Base-by-base conservation (phyloP, 2,113 vertebrate species). In the Catharus minimus region DNA sequence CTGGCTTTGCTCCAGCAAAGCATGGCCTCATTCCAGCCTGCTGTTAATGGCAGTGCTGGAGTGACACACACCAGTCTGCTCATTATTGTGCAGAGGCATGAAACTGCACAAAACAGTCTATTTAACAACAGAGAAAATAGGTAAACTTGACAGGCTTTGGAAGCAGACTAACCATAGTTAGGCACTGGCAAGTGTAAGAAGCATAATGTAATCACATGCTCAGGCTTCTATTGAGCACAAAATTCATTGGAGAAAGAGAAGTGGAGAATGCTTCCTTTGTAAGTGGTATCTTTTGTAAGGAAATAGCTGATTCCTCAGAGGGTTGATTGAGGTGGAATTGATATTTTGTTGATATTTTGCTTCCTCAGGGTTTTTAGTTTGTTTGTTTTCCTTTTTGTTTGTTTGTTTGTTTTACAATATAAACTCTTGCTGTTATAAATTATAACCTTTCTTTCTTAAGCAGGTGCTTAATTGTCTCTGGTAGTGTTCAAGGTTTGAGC, bases 281-380 rank as follows among this genome's bases (percentile, higher is more conserved):
- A 71, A 93, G 58, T 83, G 77, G 39, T 52, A 60, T 84, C 79
- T 75, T 89, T 93, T 89, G 65, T 94, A 90, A 91, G 88, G 82
- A 95, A 85, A 90, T 66, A 88, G 43, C 57, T 94, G 91, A 95
- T 97, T 97, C 96, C 94, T 96, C 82, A 86, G 92, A 92, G 87
- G 71, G 52, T 93, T 89, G 65, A 79, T 96, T 94, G 84, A 96
- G 93, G 77, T 96, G 66, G 82, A 88, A 72, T 67, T 90, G 82
- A 75, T 83, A 84, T 93, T 94, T 96, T 65, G 12, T 68, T 90
- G 86, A 62, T 82, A 82, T 94, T 95, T 96, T 75, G 16, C 82
- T 94, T 86, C 75, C 57, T 89, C 53, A 1, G 7, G 1, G 7
- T 10, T 41, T 49, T 5, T 43, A 39, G 12, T 9, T 26, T 13